Base-by-base conservation (phyloP, 2,888 invertebrate genomes). In the Tuberolachnus salignus region DNA sequence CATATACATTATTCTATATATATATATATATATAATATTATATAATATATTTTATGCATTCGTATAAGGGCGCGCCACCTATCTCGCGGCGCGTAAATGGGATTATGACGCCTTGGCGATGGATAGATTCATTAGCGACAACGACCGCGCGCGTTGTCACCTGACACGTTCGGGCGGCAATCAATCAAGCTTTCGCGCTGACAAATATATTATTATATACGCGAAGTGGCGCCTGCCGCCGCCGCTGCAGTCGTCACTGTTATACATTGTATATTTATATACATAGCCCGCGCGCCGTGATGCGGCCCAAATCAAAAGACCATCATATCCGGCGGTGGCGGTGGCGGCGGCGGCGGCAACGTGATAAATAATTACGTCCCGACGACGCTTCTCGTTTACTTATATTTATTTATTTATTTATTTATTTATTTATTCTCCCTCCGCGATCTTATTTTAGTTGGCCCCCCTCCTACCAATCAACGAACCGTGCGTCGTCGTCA, bases 111-210 rank as follows among this genome's bases (percentile, higher is more conserved):
- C 66, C 66, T 74, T 55, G 57, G 57, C 75, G 67, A 75, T 67
- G 75, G 75, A 75, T 75, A 66, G 75, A 75, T 75, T 75, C 75
- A 75, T 75, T 75, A 75, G 75, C 67, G 57, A 75, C 73, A 51
- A 74, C 75, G 75, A 74, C 75, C 42, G 55, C 67, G 49, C 67
- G 49, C 46, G 63, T 23, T 74, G 66, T 75, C 75, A 75, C 75
- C 75, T 75, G 75, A 67, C 75, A 46, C 55, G n/a, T n/a, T n/a
- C 46, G 66, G 55, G 46, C 75, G 67, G 75, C 66, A 75, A 75
- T 75, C 75, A 75, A 75, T 75, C 75, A 75, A 67, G 75, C 75
- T 75, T 75, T 75, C 57, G 59, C 26, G 59, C 59, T 63, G 72
- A 72, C 49, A 51, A 72, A 72, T 59, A 59, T n/a, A 51, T 51